phyloP scores from a whole-genome alignment of 2,888 invertebrate species.

The Gymnocheta viridis region DNA sequence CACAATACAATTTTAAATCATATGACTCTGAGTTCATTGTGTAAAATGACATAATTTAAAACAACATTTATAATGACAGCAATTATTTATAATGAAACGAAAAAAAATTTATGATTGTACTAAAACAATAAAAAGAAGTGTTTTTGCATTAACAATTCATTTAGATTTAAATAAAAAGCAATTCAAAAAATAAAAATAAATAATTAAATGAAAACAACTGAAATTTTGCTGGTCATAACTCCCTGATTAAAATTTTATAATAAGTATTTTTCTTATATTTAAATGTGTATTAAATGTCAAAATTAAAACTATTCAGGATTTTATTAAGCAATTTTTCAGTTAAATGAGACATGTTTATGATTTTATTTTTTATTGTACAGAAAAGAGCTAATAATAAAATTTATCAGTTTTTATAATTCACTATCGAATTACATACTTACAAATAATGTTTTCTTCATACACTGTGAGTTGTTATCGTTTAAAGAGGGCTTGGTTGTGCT shows the following conservation, averaged over 20 bases:
- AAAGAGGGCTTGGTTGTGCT: conserved; percentile 33
- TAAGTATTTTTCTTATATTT: too few species aligned
- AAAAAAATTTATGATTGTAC: background rate
- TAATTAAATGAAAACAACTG: too few species aligned
- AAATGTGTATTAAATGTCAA: background rate
- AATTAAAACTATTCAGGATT: conserved; percentile 25
- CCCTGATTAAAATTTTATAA: too few species aligned
- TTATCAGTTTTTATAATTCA: conserved; percentile 18
- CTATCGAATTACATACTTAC: conserved; percentile 2
- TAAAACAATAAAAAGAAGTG: background rate
- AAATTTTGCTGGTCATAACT: too few species aligned
- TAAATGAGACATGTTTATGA: conserved; percentile 33
- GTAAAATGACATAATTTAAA: conserved; percentile 57
- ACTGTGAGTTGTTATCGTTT: background rate
- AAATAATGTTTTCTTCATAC: background rate
- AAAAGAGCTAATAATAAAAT: conserved; percentile 27
- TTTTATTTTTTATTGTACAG: background rate
- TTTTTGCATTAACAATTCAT: background rate
- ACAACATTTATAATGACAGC: conserved; percentile 37
- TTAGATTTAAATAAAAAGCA: too few species aligned
- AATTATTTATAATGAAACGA: conserved; percentile 36
- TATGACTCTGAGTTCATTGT: conserved; percentile 13
- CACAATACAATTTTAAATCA: conserved; percentile 15
- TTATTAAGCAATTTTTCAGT: conserved; percentile 46
- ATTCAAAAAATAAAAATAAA: too few species aligned